Evolutionary conservation across 2,797 vertebrate genomes (phyloP), one percentile per base, ranked within the genome.

Genomic region (Helostoma temminkii): DNA sequence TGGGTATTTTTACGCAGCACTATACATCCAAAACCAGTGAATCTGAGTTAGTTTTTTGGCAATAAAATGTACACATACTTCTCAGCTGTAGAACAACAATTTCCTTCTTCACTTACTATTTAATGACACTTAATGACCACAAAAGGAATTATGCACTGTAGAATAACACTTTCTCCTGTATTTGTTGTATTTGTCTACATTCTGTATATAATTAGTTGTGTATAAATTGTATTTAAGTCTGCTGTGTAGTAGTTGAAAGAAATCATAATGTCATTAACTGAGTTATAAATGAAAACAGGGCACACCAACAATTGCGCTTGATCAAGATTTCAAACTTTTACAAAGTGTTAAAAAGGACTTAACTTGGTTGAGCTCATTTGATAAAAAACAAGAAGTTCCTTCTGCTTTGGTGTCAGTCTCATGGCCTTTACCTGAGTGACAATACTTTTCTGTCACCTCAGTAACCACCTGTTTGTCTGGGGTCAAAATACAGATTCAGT

Each of bases 401-500:
- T 18, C 8, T 60, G 12, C 18, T 1, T 8, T 15, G 16, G 36
- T 54, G 36, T 55, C 32, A 4, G 19, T 68, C 11, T 49, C 8
- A n/a, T 58, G 46, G 34, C 45, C 15, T 59, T 53, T 39, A 32
- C 12, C 25, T 48, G 12, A 50, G 71, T 46, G 54, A 79, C 66
- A 61, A 67, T 37, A 47, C 65, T 37, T 36, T 37, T 25, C 60
- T 36, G 48, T 28, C 54, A 58, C 55, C 60, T 62, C 36, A 50
- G 18, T 60, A 63, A 71, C 70, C 72, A 66, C 18, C 12, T 72
- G 52, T 65, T 54, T 72, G 72, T 84, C 43, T 10, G 2, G 32
- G 78, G 73, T 88, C 75, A 85, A 62, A 32, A 42, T 5, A 37
- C 52, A 78, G 63, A 71, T 77, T 75, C 41, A 45, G 36, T 74